These are phyloP conservation scores for Mesorhabditis belari DNA, from an alignment of 2,888 invertebrate genomes.

Conservation along the genomic window DNA sequence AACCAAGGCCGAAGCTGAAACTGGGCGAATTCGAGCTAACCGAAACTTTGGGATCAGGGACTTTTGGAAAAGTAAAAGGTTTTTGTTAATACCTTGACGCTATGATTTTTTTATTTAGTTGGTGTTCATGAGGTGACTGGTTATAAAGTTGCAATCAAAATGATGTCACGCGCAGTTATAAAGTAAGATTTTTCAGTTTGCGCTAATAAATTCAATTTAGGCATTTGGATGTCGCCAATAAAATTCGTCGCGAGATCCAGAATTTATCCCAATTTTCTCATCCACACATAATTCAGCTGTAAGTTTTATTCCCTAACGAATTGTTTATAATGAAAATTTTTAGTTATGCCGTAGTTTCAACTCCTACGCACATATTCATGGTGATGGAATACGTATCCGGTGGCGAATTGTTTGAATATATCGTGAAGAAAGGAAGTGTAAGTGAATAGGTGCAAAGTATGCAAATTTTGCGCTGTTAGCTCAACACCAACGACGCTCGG, in stretches of 20 bases:
- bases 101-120: conserved; percentile 59
- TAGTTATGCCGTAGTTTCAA: conserved; percentile 82
- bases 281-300: conserved; percentile 97
- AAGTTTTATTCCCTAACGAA: conserved; percentile 44
- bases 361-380: conserved; percentile 99
- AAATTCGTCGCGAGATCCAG: conserved; percentile 94
- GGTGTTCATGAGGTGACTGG: conserved; percentile 93
- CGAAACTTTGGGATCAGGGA: conserved; percentile 85
- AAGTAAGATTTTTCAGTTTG: no score
- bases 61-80: conserved; percentile 97
- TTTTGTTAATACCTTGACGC: background rate
- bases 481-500: conserved; percentile 89
- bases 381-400: conserved; percentile 99
- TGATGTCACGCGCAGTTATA: conserved; percentile 92
- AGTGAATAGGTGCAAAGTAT: conserved; percentile 11
- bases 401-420: conserved; percentile 97
- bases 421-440: conserved; percentile 89
- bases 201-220: no score
- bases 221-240: conserved; percentile 94
- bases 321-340: conserved; percentile 2
- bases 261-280: conserved; percentile 94
- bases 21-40: conserved; percentile 92
- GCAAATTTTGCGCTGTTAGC: conserved; percentile 49
- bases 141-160: conserved; percentile 97
- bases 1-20: background rate